Conservation (phyloP, 2,888 invertebrate genomes). For the Xanthia icteritia region DNA sequence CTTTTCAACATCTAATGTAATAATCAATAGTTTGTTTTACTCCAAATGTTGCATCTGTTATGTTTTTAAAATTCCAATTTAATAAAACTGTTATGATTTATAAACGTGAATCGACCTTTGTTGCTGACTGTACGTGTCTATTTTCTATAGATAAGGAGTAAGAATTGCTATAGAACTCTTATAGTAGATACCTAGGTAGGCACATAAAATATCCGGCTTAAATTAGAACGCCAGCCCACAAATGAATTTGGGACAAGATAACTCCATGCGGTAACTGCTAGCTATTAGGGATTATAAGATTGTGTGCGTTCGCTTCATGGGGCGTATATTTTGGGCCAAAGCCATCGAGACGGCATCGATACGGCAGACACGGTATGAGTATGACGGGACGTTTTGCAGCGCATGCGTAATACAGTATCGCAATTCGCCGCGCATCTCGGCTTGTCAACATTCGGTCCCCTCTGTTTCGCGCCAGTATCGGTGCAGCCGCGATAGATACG, state of each 20-base stretch:
- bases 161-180: background rate
- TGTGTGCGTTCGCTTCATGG: constrained; percentile 34
- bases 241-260: constrained; percentile 38
- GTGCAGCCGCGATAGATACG: constrained; percentile 77
- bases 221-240: constrained; percentile 31
- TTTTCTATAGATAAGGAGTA: background rate
- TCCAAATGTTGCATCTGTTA: background rate
- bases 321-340: constrained; percentile 42
- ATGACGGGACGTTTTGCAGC: constrained; percentile 36
- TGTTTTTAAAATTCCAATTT: background rate
- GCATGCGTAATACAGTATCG: constrained; percentile 64
- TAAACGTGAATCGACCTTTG: background rate
- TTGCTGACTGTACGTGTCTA: background rate
- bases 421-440: constrained; percentile 63
- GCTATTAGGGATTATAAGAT: constrained; percentile 23
- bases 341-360: constrained; percentile 25
- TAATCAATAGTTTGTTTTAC: background rate
- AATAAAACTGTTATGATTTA: background rate
- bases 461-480: constrained; percentile 77
- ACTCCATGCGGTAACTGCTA: constrained; percentile 48
- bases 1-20: background rate
- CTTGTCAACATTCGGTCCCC: constrained; percentile 75
- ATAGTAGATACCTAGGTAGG: background rate
- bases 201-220: constrained; percentile 5
- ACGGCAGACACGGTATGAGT: constrained; percentile 25